Evolutionary conservation across 2,113 vertebrate genomes (phyloP).

Genomic region (Paratilapia polleni): DNA sequence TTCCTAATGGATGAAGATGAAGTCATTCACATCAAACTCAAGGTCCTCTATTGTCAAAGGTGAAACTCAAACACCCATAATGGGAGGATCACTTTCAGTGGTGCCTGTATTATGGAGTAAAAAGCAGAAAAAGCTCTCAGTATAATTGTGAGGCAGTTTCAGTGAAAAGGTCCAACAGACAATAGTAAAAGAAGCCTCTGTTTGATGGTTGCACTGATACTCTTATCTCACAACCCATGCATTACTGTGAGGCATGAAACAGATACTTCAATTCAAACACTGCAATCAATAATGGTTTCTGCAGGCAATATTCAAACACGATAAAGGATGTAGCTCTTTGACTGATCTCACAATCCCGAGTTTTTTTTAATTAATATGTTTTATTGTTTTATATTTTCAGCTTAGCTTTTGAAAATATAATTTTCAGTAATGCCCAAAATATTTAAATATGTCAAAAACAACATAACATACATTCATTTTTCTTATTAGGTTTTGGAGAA

Average conservation of each 20-base stretch:
- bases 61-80: neutral
- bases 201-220: neutral
- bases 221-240: neutral
- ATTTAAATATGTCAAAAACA: too few relatives aligned
- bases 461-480: too few relatives aligned
- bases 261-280: neutral
- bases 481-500: too few relatives aligned
- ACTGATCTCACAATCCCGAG: too few relatives aligned
- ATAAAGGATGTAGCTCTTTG: neutral
- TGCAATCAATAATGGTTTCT: neutral
- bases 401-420: too few relatives aligned
- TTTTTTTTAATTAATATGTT: too few relatives aligned
- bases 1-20: conserved; percentile 3
- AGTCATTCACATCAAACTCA: neutral
- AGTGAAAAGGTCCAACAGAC: conserved; percentile 4
- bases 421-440: too few relatives aligned
- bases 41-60: neutral
- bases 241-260: neutral
- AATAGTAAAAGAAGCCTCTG: neutral
- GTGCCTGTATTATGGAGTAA: neutral
- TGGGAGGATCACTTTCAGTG: neutral
- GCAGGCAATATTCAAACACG: accelerated
- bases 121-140: conserved; percentile 15
- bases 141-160: neutral
- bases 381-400: too few relatives aligned